Percentiles rank a stretch among this genome's conserved stretches.
These are phyloP conservation scores for Trichomalopsis sarcophagae DNA, from an alignment of 1,140 invertebrate genomes.

Conservation along the genomic window DNA sequence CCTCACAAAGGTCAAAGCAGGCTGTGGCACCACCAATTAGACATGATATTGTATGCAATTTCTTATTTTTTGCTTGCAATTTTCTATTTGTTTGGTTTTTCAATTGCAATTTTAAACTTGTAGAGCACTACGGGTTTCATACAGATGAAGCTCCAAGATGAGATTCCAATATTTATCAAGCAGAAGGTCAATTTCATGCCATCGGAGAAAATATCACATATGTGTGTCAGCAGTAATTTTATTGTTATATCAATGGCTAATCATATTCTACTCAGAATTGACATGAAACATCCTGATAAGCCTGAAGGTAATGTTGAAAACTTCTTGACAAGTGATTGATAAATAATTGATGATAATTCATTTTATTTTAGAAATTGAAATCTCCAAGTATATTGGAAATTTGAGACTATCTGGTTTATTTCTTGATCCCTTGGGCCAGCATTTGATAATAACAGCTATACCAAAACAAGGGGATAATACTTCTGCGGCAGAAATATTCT, in stretches of 20 bases:
- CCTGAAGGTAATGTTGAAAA: slow-evolving; percentile 81
- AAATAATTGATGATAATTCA: slow-evolving; percentile 20
- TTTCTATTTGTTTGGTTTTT: slow-evolving; percentile 40
- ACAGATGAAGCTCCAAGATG: slow-evolving; percentile 81
- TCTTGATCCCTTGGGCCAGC: slow-evolving; percentile 90
- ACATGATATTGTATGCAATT: slow-evolving; percentile 71
- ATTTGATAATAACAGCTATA: slow-evolving; percentile 86
- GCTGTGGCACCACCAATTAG: slow-evolving; percentile 66
- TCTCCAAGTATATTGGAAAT: slow-evolving; percentile 78
- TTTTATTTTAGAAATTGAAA: slow-evolving; percentile 75
- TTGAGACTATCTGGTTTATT: slow-evolving; percentile 85
- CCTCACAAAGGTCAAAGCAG: slow-evolving; percentile 76
- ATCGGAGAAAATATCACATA: slow-evolving; percentile 84
- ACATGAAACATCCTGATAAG: slow-evolving; percentile 86
- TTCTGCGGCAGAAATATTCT: slow-evolving; percentile 84
- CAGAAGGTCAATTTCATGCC: slow-evolving; percentile 87
- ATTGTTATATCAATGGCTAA: slow-evolving; percentile 90
- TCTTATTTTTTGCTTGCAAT: slow-evolving; percentile 37
- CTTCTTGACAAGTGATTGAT: background rate
- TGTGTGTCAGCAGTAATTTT: slow-evolving; percentile 88
- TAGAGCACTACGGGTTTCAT: slow-evolving; percentile 80
- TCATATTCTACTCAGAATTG: slow-evolving; percentile 86
- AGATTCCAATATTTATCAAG: slow-evolving; percentile 86
- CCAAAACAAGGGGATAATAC: slow-evolving; percentile 79
- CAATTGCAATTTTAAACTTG: slow-evolving; percentile 47